Base-by-base conservation (phyloP, 2,797 vertebrate genomes). In the Acomys russatus region DNA sequence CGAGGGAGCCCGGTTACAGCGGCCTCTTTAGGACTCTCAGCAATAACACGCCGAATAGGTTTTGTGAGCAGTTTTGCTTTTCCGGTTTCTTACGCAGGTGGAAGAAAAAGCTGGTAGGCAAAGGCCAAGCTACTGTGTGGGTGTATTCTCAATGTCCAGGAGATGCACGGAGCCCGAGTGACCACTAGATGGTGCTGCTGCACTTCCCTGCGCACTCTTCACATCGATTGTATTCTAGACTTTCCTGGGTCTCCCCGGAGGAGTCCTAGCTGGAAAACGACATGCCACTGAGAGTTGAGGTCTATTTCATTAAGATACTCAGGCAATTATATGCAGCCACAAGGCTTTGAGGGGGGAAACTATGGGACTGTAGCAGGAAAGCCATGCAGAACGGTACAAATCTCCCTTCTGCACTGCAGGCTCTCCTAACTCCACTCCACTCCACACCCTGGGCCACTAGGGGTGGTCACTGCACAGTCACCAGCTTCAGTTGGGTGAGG, bases 111-210 rank as follows among this genome's bases (percentile, higher is more conserved):
- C 97, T 97, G 86, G 94, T 96, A 90, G 97, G 88, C 28, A 80
- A 96, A 94, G 97, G 82, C 84, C 86, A 59, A 73, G 91, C 97
- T 97, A 88, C 96, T 97, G 93, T 76, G 88, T 95, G 49, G 96
- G 74, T 28, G 23, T 6, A 25, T 88, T 97, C 97, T 97, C 94
- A 63, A 11, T 94, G 94, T 95, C 92, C 90, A 92, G 92, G 30
- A 51, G 22, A 3, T 20, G 59, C 80, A 17, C 1, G 4, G 33
- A 28, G 6, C 66, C 20, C 3, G 0, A 0, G 1, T 0, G 35
- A 59, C 76, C 98, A 90, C 95, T 97, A 98, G 98, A 98, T 98
- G 98, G 98, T 95, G 98, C 93, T 98, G 97, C 98, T 98, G 98
- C 96, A 96, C 98, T 98, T 97, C 30, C 0, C 96, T 97, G 96